These are phyloP conservation scores for Lycodopsis pacificus DNA, from an alignment of 2,797 vertebrate species.

Conservation along the genomic window DNA sequence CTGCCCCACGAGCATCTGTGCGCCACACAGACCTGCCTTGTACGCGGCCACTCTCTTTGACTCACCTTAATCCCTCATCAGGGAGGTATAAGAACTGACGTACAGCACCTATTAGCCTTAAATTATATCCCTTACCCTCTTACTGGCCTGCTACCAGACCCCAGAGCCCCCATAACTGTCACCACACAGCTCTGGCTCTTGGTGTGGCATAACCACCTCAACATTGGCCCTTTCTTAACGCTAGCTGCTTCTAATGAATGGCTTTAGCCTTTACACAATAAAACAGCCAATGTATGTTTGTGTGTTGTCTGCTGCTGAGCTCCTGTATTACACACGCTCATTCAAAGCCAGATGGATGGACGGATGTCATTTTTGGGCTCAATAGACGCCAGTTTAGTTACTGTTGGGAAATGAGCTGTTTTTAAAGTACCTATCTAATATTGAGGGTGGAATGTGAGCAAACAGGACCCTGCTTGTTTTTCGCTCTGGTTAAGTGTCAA, in stretches of 20 bases:
- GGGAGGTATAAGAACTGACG: slow-evolving; percentile 73
- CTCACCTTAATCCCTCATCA: slow-evolving; percentile 74
- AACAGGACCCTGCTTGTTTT: slow-evolving; percentile 68
- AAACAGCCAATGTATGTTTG: slow-evolving; percentile 52
- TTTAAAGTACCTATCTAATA: slow-evolving; percentile 47
- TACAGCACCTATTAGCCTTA: slow-evolving; percentile 74
- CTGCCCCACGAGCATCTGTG: slow-evolving; percentile 45
- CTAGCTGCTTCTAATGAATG: slow-evolving; percentile 61
- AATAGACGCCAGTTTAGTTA: slow-evolving; percentile 31
- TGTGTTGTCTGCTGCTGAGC: slow-evolving; percentile 46
- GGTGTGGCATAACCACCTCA: slow-evolving; percentile 56
- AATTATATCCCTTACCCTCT: slow-evolving; percentile 66
- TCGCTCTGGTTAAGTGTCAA: slow-evolving; percentile 57
- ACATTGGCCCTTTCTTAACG: slow-evolving; percentile 73
- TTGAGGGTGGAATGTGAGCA: slow-evolving; percentile 51
- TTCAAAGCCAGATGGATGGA: slow-evolving; percentile 25
- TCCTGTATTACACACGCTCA: slow-evolving; percentile 50
- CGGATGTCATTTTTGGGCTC: slow-evolving; percentile 38
- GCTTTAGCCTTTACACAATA: slow-evolving; percentile 56
- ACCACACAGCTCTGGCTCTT: slow-evolving; percentile 51
- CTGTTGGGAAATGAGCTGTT: slow-evolving; percentile 38
- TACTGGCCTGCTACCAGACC: slow-evolving; percentile 42
- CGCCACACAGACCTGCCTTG: slow-evolving; percentile 73
- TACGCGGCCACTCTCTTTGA: slow-evolving; percentile 45
- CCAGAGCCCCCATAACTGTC: slow-evolving; percentile 73